A percentile compares a stretch with the other conserved stretches of the same genome.
These are phyloP conservation scores for Phenganax marumi DNA, from an alignment of 92 coral and sea anemone genomes.

Conservation along the genomic window DNA sequence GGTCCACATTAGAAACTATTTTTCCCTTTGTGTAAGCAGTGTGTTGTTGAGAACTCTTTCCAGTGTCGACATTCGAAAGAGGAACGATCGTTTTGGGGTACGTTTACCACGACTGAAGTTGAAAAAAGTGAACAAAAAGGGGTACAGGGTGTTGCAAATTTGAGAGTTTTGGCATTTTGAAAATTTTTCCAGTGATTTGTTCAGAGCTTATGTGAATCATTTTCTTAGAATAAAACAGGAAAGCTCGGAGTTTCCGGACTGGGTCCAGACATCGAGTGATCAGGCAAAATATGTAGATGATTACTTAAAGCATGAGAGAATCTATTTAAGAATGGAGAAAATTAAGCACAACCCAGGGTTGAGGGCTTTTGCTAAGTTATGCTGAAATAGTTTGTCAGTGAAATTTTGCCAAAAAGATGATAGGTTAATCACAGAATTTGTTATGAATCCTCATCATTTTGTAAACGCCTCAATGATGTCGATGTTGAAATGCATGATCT, in stretches of 20 bases:
- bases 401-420: constrained; percentile 33
- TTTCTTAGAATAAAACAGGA: constrained; percentile 47
- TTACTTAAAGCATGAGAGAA: too few relatives aligned
- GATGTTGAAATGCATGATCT: constrained; percentile 46
- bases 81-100: constrained; percentile 19
- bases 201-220: constrained; percentile 47
- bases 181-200: too few relatives aligned
- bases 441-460: constrained; percentile 29
- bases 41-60: constrained; percentile 8
- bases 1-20: neutral
- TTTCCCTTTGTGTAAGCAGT: constrained; percentile 23
- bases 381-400: constrained; percentile 49
- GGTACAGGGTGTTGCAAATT: neutral
- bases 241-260: too few relatives aligned
- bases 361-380: constrained; percentile 29
- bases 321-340: too few relatives aligned
- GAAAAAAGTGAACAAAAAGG: neutral
- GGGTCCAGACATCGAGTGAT: too few relatives aligned
- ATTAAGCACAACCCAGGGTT: neutral
- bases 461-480: too few relatives aligned
- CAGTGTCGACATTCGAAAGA: neutral
- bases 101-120: constrained; percentile 21
- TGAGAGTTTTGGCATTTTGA: constrained; percentile 10
- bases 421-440: constrained; percentile 39
- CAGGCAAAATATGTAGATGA: too few relatives aligned